Evolutionary conservation across 2,113 vertebrate genomes (phyloP), one percentile per base, ranked within the genome.

Genomic region (Ochotona princeps): DNA sequence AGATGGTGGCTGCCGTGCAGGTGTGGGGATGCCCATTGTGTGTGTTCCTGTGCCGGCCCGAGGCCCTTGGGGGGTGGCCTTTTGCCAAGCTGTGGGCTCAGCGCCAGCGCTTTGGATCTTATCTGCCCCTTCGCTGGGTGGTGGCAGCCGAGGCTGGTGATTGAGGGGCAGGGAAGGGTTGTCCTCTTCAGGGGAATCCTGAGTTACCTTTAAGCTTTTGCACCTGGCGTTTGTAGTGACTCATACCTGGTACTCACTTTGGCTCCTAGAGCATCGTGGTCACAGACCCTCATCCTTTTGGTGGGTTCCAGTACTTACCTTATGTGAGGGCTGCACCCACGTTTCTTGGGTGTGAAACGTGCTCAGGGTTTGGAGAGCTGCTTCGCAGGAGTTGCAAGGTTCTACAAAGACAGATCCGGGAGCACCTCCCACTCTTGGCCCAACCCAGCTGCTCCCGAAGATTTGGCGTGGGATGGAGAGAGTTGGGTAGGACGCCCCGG

Each of bases 11-110:
- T 17, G 13, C 73, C 23, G 5, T n/a, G 92, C 96, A 92, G 92
- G 81, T 94, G 96, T 82, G 92, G 83, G 63, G 91, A 84, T 92
- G 89, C 91, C 84, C 85, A 88, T 79, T 93, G 94, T 90, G 92
- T 76, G 49, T 10, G 65, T 18, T 21, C 15, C 1, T 28, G 85
- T 28, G 93, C 73, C 15, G 26, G 47, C n/a, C 26, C 21, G 82
- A 79, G 60, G 69, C 65, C 57, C 47, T 26, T n/a, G 15, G 92
- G 73, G 89, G 73, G 74, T 54, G 94, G 90, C 89, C 54, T n/a
- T 1, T 8, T 14, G 86, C 72, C 67, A 91, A 20, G 87, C 57
- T 32, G 79, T 51, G 60, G 74, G 87, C 61, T 81, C 78, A 49
- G 38, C 26, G 38, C 69, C 47, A 7, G 70, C 61, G 18, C 54